These are phyloP conservation scores for Oryctes rhinoceros DNA, from an alignment of 1,140 invertebrate species.

Conservation along the genomic window DNA sequence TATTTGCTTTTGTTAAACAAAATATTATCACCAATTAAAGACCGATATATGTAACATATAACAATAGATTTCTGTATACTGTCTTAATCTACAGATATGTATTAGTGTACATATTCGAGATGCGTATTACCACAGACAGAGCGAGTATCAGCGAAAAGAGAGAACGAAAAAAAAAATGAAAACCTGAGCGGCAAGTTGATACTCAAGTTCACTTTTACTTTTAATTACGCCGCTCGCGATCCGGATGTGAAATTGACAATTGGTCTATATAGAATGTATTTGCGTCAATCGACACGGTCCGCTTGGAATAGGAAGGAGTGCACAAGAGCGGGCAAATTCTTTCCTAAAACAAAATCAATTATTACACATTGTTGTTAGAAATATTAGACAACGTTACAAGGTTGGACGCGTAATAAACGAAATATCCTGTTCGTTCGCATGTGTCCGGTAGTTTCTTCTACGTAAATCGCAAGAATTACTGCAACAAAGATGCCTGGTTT, in stretches of 20 bases:
- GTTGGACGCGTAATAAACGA: constrained; percentile 3
- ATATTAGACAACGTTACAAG: neutral
- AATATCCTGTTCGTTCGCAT: constrained; percentile 16
- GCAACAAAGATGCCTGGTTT: no score
- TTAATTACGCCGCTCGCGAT: neutral
- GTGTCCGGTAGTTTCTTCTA: neutral
- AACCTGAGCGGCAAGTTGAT: constrained; percentile 20
- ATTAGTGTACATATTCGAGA: no score
- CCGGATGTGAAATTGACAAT: constrained; percentile 26
- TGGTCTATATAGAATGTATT: neutral
- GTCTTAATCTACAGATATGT: no score
- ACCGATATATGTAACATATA: no score
- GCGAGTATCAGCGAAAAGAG: neutral
- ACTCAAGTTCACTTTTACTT: constrained; percentile 34
- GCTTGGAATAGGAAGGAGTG: constrained; percentile 20
- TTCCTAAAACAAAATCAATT: neutral
- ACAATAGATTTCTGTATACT: no score
- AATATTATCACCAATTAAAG: no score
- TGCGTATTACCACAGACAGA: neutral
- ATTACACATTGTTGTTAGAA: neutral
- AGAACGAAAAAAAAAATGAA: neutral
- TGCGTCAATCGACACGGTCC: constrained; percentile 13
- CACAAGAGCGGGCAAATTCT: neutral
- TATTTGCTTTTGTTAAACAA: no score
- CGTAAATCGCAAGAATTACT: no score